Conservation (phyloP, 2,888 invertebrate species). For the Serripes groenlandicus region DNA sequence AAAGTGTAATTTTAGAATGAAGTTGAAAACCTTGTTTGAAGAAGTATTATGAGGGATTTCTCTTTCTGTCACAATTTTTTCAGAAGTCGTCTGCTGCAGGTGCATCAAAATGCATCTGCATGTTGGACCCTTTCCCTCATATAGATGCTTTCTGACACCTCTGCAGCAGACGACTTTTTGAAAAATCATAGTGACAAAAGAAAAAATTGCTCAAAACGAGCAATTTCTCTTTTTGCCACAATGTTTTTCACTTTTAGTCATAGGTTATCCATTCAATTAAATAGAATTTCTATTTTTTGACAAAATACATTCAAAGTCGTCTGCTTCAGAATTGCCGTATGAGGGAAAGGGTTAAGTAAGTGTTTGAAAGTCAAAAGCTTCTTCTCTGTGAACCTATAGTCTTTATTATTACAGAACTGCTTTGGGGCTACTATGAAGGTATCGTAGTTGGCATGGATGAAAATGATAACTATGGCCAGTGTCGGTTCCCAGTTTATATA, state of each 20-base stretch:
- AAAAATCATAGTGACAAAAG: neutral
- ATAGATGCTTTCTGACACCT: too few relatives aligned
- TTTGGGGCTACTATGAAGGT: constrained; percentile 14
- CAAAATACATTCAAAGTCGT: neutral
- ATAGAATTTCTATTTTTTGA: neutral
- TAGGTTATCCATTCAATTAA: neutral
- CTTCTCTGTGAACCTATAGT: too few relatives aligned
- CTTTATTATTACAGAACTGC: neutral
- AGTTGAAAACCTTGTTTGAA: too few relatives aligned
- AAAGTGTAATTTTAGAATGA: too few relatives aligned
- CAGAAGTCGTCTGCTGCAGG: too few relatives aligned
- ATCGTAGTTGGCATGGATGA: constrained; percentile 23
- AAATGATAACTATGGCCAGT: constrained; percentile 42
- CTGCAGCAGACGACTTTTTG: too few relatives aligned
- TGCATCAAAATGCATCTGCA: too few relatives aligned
- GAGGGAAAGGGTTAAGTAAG: neutral
- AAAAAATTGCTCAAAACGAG: neutral
- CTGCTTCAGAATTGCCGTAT: neutral
- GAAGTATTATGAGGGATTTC: too few relatives aligned
- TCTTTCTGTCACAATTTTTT: too few relatives aligned
- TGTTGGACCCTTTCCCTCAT: too few relatives aligned
- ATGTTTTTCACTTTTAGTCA: neutral
- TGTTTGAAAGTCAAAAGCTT: too few relatives aligned
- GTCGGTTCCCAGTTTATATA: constrained; percentile 59
- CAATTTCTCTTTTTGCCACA: neutral